Conservation (phyloP, 2,113 vertebrate genomes). For the Cephalopterus ornatus region DNA sequence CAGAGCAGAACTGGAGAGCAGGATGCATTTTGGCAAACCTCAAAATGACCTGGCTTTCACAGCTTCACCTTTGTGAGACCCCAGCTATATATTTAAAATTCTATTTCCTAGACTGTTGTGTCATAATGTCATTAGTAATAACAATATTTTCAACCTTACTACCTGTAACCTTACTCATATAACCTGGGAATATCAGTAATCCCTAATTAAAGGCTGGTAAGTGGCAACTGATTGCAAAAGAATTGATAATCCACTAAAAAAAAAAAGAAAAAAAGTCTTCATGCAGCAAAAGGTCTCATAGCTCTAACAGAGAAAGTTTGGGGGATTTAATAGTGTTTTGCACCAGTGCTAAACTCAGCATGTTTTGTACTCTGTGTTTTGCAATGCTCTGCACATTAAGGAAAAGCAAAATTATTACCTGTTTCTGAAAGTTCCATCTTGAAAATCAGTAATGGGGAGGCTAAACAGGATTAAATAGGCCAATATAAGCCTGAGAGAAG, state of each 20-base stretch:
- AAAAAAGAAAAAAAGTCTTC: neutral
- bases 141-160: neutral
- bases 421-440: neutral
- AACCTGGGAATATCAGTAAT: neutral
- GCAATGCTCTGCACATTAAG: neutral
- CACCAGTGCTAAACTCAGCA: neutral
- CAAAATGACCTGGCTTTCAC: neutral
- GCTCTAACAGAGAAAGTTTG: neutral
- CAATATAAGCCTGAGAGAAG: neutral
- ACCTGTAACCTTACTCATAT: neutral
- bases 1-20: neutral
- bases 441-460: neutral
- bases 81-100: neutral
- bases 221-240: neutral
- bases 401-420: neutral
- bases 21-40: neutral
- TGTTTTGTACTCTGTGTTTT: neutral
- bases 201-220: neutral
- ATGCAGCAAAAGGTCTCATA: neutral
- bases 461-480: neutral
- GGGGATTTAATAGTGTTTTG: neutral
- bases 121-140: neutral
- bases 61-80: neutral
- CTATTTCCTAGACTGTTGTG: accelerated
- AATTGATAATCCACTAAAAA: neutral